Conservation (phyloP, 2,113 vertebrate genomes). For the Podilymbus podiceps region DNA sequence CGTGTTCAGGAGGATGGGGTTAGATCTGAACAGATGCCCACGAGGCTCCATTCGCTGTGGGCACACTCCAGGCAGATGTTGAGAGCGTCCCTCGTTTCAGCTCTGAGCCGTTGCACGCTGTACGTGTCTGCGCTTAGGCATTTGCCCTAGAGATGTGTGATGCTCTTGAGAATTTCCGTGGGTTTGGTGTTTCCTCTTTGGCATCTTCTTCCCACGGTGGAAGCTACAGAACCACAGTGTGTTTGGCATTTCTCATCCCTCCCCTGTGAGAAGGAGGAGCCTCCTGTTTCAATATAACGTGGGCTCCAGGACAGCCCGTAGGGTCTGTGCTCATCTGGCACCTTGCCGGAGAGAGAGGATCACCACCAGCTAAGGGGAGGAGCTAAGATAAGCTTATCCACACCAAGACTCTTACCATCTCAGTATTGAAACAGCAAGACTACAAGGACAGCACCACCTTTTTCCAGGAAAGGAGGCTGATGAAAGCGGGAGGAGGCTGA, state of each 20-base stretch:
- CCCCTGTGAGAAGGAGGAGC: background rate
- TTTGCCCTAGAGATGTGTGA: background rate
- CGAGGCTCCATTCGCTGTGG: fast-evolving
- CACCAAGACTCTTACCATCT: background rate
- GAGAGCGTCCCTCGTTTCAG: background rate
- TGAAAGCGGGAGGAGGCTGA: background rate
- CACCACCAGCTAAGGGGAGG: background rate
- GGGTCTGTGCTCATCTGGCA: background rate
- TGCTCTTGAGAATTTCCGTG: background rate
- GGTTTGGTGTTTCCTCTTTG: background rate
- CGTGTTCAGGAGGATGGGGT: background rate
- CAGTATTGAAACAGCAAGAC: fast-evolving
- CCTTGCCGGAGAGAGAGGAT: no score
- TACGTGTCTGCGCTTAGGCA: no score
- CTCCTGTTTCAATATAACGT: fast-evolving
- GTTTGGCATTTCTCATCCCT: background rate
- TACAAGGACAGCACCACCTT: background rate
- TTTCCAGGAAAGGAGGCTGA: background rate
- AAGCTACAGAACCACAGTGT: background rate
- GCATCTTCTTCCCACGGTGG: background rate
- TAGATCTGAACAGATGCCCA: background rate
- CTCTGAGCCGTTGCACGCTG: background rate
- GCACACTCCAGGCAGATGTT: background rate
- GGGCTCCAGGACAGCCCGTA: fast-evolving
- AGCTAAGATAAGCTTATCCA: background rate